Base-by-base conservation (phyloP, 2,888 invertebrate species). In the Stenolophus ochropezus region DNA sequence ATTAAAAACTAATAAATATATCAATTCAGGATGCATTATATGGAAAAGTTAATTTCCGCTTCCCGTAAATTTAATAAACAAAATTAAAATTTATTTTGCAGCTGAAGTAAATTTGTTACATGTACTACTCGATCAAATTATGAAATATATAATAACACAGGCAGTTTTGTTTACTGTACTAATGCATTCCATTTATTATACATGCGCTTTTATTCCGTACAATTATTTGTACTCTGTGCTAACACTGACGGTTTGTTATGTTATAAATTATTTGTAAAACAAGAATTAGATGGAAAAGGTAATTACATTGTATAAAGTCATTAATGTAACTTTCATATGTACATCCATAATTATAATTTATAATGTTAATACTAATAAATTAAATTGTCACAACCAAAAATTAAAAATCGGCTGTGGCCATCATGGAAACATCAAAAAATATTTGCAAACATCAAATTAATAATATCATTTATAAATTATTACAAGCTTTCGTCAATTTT, bases 131-230 rank as follows among this genome's bases (percentile, higher is more conserved):
- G 16, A 33, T 69, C 18, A 69, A 69, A 61, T n/a, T 27, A 61
- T 61, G 25, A 23, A 61, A 23, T 25, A 3, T 21, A 61, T 14
- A 14, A 25, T 27, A 61, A 25, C 4, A 3, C 14, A 61, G 8
- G 23, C 25, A 25, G 14, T 61, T 25, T 61, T 61, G 25, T 61
- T 61, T 27, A 61, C 61, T 8, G 20, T 20, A 5, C 20, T 11
- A 56, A 61, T n/a, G 23, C 61, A 61, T 61, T 61, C n/a, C 61
- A 61, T 61, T 61, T 14, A 61, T 61, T 61, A 25, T 61, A 14
- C 61, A 56, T 56, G 33, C 33, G 18, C 51, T 56, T 56, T 56
- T 21, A 16, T 51, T 16, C 16, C 5, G 51, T n/a, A 16, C 16
- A 16, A 51, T 51, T 51, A 16, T 51, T 14, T 51, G 51, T 51